Evolutionary conservation across 2,113 vertebrate genomes (phyloP).

Genomic region (Cyphomyrus plagiostoma): DNA sequence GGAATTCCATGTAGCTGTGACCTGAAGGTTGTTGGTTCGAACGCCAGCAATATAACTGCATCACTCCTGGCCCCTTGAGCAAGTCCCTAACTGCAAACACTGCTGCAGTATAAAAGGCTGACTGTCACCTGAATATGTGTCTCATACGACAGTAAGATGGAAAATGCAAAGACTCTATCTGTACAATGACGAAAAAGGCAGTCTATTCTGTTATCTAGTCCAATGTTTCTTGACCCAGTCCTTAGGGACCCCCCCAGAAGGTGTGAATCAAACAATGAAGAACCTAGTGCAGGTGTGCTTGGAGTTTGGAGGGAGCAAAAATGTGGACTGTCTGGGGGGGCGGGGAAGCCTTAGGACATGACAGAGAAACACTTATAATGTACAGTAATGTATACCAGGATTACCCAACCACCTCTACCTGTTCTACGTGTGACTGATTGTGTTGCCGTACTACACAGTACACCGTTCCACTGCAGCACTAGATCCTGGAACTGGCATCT

Average conservation of each 20-base stretch:
- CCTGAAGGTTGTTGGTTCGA: neutral
- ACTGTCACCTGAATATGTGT: neutral
- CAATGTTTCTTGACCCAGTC: too few relatives aligned
- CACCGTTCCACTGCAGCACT: neutral
- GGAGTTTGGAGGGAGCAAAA: neutral
- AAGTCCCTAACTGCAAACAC: neutral
- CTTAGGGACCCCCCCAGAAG: neutral
- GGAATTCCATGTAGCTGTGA: neutral
- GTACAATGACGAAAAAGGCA: neutral
- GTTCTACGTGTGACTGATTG: neutral
- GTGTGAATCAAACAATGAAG: neutral
- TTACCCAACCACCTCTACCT: neutral
- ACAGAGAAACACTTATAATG: neutral
- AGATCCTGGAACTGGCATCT: neutral
- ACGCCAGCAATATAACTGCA: neutral
- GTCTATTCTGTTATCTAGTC: neutral
- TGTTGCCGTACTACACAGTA: neutral
- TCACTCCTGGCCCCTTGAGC: neutral
- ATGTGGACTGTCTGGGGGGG: neutral
- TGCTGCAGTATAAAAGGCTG: neutral
- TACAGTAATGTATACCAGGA: neutral
- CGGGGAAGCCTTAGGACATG: neutral
- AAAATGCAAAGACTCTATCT: neutral
- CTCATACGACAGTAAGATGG: neutral
- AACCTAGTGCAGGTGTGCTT: neutral